Percentiles rank a stretch among this genome's conserved stretches.
Conservation (phyloP, 1,140 invertebrate species). For the Penaeus chinensis region DNA sequence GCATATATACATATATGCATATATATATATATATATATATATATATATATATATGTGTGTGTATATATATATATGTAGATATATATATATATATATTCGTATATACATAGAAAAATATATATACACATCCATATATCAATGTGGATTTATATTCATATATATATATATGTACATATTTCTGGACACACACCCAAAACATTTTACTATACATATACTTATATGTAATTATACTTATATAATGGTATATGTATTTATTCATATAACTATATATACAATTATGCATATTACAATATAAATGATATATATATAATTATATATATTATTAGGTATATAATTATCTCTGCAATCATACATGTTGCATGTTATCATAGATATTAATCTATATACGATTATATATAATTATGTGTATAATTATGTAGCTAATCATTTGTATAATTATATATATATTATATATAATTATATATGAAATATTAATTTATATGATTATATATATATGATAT, state of each 20-base stretch:
- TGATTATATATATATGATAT: too few relatives aligned
- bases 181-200: too few relatives aligned
- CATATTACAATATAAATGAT: not conserved
- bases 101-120: not conserved
- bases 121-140: too few relatives aligned
- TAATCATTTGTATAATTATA: too few relatives aligned
- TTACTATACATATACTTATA: not conserved
- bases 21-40: slow-evolving; percentile 9
- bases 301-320: slow-evolving; percentile 6
- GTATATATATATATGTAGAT: not conserved
- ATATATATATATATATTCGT: not conserved
- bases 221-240: not conserved
- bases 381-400: too few relatives aligned
- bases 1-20: not conserved
- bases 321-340: not conserved
- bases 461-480: too few relatives aligned
- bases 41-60: not conserved
- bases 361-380: too few relatives aligned
- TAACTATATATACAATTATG: not conserved
- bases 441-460: too few relatives aligned
- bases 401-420: too few relatives aligned
- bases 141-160: too few relatives aligned
- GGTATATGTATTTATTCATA: not conserved
- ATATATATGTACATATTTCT: not conserved
- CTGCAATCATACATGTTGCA: too few relatives aligned